phyloP scores from a whole-genome alignment of 2,888 invertebrate genomes.

The Drymonia ruficornis region DNA sequence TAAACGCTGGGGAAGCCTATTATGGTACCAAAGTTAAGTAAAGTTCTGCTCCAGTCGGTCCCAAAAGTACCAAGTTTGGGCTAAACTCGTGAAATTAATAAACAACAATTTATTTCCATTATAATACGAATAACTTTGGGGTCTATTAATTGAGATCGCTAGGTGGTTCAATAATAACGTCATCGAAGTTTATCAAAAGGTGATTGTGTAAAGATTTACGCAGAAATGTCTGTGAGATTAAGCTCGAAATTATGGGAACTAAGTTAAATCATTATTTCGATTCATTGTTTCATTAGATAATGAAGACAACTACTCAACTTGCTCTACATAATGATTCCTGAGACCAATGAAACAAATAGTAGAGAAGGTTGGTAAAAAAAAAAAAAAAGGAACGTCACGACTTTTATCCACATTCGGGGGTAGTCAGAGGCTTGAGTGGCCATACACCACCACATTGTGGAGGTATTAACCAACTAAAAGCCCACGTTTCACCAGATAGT shows the following conservation, averaged over 20 bases:
- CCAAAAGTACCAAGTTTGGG: conserved; percentile 27
- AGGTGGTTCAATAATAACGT: conserved; percentile 12
- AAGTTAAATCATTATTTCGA: too few species aligned
- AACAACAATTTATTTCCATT: conserved; percentile 39
- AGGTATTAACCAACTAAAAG: too few species aligned
- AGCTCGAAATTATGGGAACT: background rate
- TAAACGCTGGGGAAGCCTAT: conserved; percentile 20
- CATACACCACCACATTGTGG: too few species aligned
- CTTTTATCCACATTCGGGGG: too few species aligned
- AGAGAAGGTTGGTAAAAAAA: too few species aligned
- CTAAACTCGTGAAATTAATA: conserved; percentile 35
- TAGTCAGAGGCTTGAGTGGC: too few species aligned
- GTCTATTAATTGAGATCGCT: conserved; percentile 23
- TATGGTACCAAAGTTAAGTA: conserved; percentile 20
- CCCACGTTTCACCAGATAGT: too few species aligned
- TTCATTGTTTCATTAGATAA: too few species aligned
- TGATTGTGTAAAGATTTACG: conserved; percentile 9
- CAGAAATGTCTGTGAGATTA: background rate
- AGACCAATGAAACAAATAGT: too few species aligned
- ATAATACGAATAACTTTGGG: conserved; percentile 24
- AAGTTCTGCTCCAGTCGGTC: conserved; percentile 15
- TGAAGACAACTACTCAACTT: too few species aligned
- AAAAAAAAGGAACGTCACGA: too few species aligned
- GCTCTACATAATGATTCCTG: too few species aligned
- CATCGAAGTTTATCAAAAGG: conserved; percentile 9